phyloP scores from a whole-genome alignment of 2,888 invertebrate species.

The Drosophila incognita region DNA sequence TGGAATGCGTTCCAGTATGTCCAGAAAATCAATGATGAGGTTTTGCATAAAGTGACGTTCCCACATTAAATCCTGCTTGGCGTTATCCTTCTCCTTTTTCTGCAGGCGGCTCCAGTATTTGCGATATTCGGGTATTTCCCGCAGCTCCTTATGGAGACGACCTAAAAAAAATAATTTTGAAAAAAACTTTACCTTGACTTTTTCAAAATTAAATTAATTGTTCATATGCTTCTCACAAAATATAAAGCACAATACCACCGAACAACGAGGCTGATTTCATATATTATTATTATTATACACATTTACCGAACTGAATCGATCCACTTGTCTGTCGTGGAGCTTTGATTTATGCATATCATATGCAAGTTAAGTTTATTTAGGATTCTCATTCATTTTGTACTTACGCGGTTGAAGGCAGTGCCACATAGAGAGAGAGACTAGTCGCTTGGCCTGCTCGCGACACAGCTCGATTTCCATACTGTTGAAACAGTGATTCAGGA shows the following conservation, averaged over 20 bases:
- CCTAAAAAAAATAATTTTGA: constrained; percentile 85
- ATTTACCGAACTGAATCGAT: neutral
- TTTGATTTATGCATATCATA: neutral
- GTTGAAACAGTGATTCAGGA: constrained; percentile 98
- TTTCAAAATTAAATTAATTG: neutral
- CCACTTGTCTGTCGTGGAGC: neutral
- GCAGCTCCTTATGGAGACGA: constrained; percentile 94
- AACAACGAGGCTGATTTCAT: neutral
- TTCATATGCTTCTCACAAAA: neutral
- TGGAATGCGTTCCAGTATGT: constrained; percentile 91
- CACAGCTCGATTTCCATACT: constrained; percentile 98
- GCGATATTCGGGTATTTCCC: constrained; percentile 93
- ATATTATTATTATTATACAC: neutral
- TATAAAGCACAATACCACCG: neutral
- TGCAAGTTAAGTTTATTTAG: neutral
- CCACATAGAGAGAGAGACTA: constrained; percentile 98
- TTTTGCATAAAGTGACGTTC: constrained; percentile 92
- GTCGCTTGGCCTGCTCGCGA: constrained; percentile 94
- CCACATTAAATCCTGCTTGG: constrained; percentile 89
- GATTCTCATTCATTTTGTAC: constrained; percentile 43
- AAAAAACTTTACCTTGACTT: neutral
- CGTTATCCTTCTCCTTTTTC: constrained; percentile 90
- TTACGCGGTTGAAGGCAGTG: constrained; percentile 92
- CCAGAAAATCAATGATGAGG: constrained; percentile 94
- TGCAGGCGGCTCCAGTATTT: constrained; percentile 96